Evolutionary conservation across 2,888 invertebrate genomes (phyloP), one percentile per base, ranked within the genome.

Genomic region (Drosophila longiperda): DNA sequence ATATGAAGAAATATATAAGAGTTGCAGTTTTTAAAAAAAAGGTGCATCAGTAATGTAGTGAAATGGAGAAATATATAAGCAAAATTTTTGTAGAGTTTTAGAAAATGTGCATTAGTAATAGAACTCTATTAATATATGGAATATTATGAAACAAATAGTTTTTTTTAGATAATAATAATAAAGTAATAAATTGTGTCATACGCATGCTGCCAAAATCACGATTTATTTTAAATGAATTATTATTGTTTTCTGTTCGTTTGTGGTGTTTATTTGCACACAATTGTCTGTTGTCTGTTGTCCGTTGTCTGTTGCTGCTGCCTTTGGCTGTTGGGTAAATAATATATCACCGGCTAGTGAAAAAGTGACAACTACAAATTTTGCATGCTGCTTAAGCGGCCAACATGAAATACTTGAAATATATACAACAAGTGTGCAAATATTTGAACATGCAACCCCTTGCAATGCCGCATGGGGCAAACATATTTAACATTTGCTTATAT

Each of bases 351-450:
- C 53, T 66, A 63, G 66, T 67, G 65, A 11, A 68, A 69, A 80
- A 81, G 60, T 73, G 81, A 78, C 89, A 83, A 68, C 78, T 68
- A 83, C 84, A 88, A 86, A 86, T 88, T 88, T 83, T 72, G 73
- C 55, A 29, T 42, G 75, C 68, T 74, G 73, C 82, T 83, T 75
- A 72, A 66, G 58, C 62, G 49, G 62, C 59, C 49, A 62, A 66
- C 34, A 64, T 17, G 57, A 45, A 50, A 53, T 17, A 55, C 26
- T 34, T 55, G 49, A 49, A 49, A 66, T 20, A 48, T n/a, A 34
- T 36, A 42, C 36, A 45, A 49, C 33, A 54, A 36, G 48, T 50
- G 55, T 55, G 17, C 32, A 42, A 32, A 50, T 66, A 48, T 29
- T 12, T 32, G 57, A 52, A 54, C 23, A 60, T 33, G 33, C 20